Conservation (phyloP, 2,113 vertebrate species). For the Phylloscopus whistleri region DNA sequence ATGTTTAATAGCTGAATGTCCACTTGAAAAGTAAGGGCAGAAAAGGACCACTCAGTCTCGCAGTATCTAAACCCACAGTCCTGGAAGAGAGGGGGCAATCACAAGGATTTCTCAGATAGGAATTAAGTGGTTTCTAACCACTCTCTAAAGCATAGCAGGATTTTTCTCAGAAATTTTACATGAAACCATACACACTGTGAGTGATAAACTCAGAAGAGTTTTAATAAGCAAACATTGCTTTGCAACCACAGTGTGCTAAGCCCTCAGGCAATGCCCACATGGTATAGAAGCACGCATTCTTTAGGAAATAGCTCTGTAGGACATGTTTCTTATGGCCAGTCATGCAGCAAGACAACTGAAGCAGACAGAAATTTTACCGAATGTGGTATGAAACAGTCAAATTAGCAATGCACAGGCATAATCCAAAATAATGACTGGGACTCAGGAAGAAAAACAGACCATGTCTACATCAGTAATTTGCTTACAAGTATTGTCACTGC, state of each 20-base stretch:
- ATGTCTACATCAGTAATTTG: not conserved
- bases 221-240: not conserved
- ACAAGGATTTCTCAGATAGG: not conserved
- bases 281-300: not conserved
- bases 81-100: not conserved
- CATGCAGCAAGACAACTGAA: not conserved
- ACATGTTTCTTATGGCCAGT: not conserved
- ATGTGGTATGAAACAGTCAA: not conserved
- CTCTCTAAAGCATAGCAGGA: not conserved
- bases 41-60: not conserved
- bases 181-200: not conserved
- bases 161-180: not conserved
- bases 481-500: not conserved
- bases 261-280: not conserved
- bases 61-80: not conserved
- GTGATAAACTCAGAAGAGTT: not conserved
- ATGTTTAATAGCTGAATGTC: not conserved
- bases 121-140: not conserved
- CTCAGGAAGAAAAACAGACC: not conserved
- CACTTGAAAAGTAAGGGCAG: not conserved
- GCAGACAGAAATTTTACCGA: not conserved
- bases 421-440: not conserved
- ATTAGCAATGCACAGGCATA: not conserved
- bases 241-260: not conserved
- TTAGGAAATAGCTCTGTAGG: not conserved